Conservation (phyloP, 2,113 vertebrate species). For the Ranitomeya imitator region DNA sequence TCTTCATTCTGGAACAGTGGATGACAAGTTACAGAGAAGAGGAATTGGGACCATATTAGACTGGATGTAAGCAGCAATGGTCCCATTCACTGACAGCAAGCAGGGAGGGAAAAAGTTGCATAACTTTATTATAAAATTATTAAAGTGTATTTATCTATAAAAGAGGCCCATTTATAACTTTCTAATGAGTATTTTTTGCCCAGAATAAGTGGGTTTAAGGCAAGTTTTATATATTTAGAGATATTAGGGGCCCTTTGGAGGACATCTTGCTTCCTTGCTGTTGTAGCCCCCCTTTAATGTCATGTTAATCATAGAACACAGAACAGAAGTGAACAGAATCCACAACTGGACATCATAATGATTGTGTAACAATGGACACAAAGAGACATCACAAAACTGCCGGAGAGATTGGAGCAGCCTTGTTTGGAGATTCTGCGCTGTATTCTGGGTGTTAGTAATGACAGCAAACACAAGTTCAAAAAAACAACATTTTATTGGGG, state of each 20-base stretch:
- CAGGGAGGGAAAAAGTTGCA: not conserved
- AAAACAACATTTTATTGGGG: constrained; percentile 50
- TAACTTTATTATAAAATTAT: too few relatives aligned
- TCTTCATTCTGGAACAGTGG: too few relatives aligned
- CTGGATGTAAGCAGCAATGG: too few relatives aligned
- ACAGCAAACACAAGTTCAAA: constrained; percentile 40
- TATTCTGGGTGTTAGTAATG: not conserved
- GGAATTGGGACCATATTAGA: too few relatives aligned
- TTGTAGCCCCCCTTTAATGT: not conserved
- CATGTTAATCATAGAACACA: not conserved
- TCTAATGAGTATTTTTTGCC: too few relatives aligned
- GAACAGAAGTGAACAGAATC: not conserved
- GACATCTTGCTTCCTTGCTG: not conserved
- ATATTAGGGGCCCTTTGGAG: not conserved
- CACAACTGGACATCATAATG: not conserved
- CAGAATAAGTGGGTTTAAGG: too few relatives aligned
- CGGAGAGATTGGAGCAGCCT: not conserved
- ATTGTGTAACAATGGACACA: constrained; percentile 5
- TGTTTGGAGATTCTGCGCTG: not conserved
- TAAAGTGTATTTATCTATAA: too few relatives aligned
- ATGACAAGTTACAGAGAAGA: too few relatives aligned
- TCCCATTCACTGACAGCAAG: not conserved
- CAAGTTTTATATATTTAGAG: not conserved
- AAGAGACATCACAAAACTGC: not conserved
- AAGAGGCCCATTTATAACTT: too few relatives aligned